A percentile compares a stretch with the other conserved stretches of the same genome.
These are phyloP conservation scores for Dasypogon diadema DNA, from an alignment of 2,888 invertebrate genomes.

Conservation along the genomic window DNA sequence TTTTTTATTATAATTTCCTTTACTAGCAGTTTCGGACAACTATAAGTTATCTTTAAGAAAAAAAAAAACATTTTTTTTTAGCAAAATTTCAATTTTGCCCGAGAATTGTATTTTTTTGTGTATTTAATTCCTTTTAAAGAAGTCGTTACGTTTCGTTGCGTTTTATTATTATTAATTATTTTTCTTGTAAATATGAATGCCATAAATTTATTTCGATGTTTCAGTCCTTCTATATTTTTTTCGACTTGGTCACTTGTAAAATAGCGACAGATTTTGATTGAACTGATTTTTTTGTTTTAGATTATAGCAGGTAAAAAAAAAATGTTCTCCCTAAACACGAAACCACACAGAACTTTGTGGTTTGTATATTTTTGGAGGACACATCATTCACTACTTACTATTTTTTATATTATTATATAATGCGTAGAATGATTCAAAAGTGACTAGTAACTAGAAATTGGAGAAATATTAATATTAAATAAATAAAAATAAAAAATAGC, in stretches of 20 bases:
- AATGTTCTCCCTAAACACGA: neutral
- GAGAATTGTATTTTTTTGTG: constrained; percentile 15
- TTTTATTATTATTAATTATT: too few relatives aligned
- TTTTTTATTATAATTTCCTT: constrained; percentile 38
- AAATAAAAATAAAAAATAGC: constrained; percentile 52
- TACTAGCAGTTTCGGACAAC: constrained; percentile 19
- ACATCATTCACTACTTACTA: constrained; percentile 28
- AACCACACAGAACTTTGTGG: neutral
- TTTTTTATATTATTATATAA: constrained; percentile 35
- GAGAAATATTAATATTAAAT: constrained; percentile 34
- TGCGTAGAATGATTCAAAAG: constrained; percentile 29
- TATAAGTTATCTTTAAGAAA: constrained; percentile 18
- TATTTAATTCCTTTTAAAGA: constrained; percentile 32
- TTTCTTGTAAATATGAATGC: constrained; percentile 44
- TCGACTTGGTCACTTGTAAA: constrained; percentile 46
- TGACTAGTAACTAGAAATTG: constrained; percentile 24
- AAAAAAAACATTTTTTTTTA: too few relatives aligned
- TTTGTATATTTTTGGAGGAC: neutral
- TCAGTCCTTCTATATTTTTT: constrained; percentile 8
- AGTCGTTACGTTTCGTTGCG: constrained; percentile 13
- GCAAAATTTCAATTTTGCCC: neutral
- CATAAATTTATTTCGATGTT: constrained; percentile 33
- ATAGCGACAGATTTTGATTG: constrained; percentile 33
- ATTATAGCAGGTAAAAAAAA: constrained; percentile 20
- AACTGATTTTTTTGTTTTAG: constrained; percentile 42